Evolutionary conservation across 2,888 invertebrate species (phyloP), one percentile per base, ranked within the genome.

Genomic region (Harpalus rufipes): DNA sequence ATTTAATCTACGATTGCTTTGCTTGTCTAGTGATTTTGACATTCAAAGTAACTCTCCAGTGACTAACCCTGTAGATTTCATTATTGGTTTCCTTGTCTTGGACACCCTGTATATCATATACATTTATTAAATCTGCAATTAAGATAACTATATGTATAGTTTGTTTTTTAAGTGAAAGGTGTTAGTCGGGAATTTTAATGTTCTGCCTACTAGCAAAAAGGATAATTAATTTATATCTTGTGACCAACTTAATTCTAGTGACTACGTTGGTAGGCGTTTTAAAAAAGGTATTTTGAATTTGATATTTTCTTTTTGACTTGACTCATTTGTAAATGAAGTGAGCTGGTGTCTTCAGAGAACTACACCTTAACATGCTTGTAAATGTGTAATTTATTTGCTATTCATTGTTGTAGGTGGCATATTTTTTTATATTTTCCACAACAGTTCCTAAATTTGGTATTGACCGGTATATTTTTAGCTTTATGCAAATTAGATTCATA

Each of bases 341-440:
- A 68, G 32, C 32, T 68, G 32, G 14, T 39, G 39, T 14, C 12
- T 65, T 65, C 65, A 65, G 68, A 68, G 68, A 68, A 68, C 25
- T 59, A 18, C 25, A 18, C 25, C 68, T 68, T 68, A n/a, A 68
- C 5, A 39, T 39, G n/a, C n/a, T 68, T 68, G 32, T 39, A 68
- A 68, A 68, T 12, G 7, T 68, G 68, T n/a, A 68, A 68, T 68
- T 32, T 68, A 68, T 68, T 68, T 39, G 68, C 14, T 68, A 68
- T 68, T 68, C 25, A 32, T 68, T 68, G 14, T 39, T 32, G 68
- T 68, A 68, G 68, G 68, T 68, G 68, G 68, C 12, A 14, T 39
- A 68, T n/a, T 68, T 68, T 68, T 68, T 63, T 63, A 12, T 63
- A 25, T 25, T 63, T 16, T 18, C 25, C 63, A 68, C 68, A 68